Evolutionary conservation across 2,888 invertebrate species (phyloP).

Genomic region (Eurytoma adleriae): DNA sequence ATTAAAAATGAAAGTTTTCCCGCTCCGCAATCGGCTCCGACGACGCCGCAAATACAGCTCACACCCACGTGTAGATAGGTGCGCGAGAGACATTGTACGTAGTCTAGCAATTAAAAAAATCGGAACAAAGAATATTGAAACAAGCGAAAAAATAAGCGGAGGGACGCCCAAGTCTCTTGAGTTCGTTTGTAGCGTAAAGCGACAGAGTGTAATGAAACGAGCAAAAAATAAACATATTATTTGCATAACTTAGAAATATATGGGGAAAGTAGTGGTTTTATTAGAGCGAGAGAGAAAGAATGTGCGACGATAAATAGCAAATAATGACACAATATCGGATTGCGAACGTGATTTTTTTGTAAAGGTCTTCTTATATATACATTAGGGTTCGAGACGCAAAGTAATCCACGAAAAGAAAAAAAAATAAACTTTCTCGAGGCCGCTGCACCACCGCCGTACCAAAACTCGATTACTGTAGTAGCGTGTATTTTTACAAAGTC

Average conservation of each 20-base stretch:
- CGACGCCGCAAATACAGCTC: slow-evolving; percentile 8
- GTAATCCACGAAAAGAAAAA: slow-evolving; percentile 3
- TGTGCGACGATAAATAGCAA: slow-evolving; percentile 9
- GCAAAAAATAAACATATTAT: slow-evolving; percentile 70
- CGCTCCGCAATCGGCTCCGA: slow-evolving; percentile 6
- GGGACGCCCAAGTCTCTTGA: not conserved
- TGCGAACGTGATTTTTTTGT: slow-evolving; percentile 47
- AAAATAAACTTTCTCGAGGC: slow-evolving; percentile 43
- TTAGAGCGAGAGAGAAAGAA: slow-evolving; percentile 40
- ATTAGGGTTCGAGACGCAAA: slow-evolving; percentile 44
- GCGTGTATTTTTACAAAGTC: slow-evolving; percentile 48
- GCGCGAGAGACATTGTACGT: slow-evolving; percentile 46
- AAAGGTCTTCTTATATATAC: slow-evolving; percentile 41
- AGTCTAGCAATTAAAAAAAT: slow-evolving; percentile 42
- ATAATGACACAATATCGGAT: slow-evolving; percentile 23
- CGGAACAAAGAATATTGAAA: slow-evolving; percentile 49
- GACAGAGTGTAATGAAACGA: slow-evolving; percentile 5
- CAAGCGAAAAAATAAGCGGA: slow-evolving; percentile 31
- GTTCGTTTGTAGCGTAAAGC: not conserved
- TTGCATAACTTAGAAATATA: slow-evolving; percentile 68
- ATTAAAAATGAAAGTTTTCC: slow-evolving; percentile 33
- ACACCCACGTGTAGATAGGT: slow-evolving; percentile 51
- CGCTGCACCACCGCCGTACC: slow-evolving; percentile 21
- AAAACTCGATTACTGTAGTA: slow-evolving; percentile 40
- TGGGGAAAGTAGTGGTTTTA: slow-evolving; percentile 57